These are phyloP conservation scores for Drosophila rufa DNA, from an alignment of 1,140 invertebrate genomes.

Conservation along the genomic window DNA sequence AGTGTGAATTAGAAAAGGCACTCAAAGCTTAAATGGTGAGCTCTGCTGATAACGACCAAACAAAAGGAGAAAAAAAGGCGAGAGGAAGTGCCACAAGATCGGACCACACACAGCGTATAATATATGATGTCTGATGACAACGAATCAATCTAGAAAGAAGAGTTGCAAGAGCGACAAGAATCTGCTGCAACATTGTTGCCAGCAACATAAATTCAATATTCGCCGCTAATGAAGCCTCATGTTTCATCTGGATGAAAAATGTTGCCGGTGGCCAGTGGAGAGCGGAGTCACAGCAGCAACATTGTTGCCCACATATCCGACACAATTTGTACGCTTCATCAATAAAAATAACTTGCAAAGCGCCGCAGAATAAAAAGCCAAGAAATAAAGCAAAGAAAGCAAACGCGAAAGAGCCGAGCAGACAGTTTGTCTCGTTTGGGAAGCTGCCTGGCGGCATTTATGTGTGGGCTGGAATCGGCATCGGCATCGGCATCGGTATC, in stretches of 20 bases:
- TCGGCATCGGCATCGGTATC: conserved; percentile 35
- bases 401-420: conserved; percentile 34
- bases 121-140: conserved; percentile 10
- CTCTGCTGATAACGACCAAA: conserved; percentile 52
- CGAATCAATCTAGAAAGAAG: conserved; percentile 54
- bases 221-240: conserved; percentile 47
- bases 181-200: conserved; percentile 59
- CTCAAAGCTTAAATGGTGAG: conserved; percentile 76
- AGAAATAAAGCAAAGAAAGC: conserved; percentile 18
- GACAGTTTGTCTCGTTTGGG: conserved; percentile 69
- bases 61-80: conserved; percentile 19
- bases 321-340: conserved; percentile 70
- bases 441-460: conserved; percentile 47
- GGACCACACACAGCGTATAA: conserved; percentile 48
- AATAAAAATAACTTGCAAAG: conserved; percentile 80
- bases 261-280: conserved; percentile 30
- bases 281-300: conserved; percentile 26
- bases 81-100: conserved; percentile 25
- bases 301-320: conserved; percentile 38
- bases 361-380: conserved; percentile 28
- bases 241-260: conserved; percentile 45
- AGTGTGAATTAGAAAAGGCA: conserved; percentile 83
- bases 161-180: conserved; percentile 34
- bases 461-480: conserved; percentile 55
- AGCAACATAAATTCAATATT: conserved; percentile 60